Conservation (phyloP, 2,888 invertebrate species). For the Ennomos erosarius region DNA sequence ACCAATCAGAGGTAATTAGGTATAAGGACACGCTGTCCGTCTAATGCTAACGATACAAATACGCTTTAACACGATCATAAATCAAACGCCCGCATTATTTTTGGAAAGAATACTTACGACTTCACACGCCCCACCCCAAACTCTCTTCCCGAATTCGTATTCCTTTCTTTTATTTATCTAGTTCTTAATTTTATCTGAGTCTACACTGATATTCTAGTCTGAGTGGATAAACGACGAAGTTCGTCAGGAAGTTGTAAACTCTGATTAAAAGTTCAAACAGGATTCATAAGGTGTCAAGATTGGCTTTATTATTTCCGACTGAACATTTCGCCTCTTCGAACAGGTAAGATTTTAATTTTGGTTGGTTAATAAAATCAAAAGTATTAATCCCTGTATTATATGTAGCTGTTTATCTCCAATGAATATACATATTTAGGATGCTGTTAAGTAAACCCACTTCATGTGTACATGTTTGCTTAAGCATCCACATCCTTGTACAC, state of each 20-base stretch:
- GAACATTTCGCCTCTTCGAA: neutral
- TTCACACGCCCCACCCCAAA: too few species aligned
- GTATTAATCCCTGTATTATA: conserved; percentile 2
- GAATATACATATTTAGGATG: conserved; percentile 23
- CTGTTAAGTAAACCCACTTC: conserved; percentile 18
- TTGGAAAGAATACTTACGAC: too few species aligned
- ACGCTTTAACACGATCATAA: too few species aligned
- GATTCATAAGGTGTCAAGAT: neutral
- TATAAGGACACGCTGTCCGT: too few species aligned
- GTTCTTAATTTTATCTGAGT: too few species aligned
- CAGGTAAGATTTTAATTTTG: neutral
- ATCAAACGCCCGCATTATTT: too few species aligned
- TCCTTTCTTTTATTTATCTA: too few species aligned
- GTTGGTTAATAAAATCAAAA: conserved; percentile 4
- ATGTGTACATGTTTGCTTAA: conserved; percentile 27
- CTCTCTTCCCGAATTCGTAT: too few species aligned
- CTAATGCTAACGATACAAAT: too few species aligned
- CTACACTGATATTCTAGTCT: too few species aligned
- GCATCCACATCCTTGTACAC: conserved; percentile 21
- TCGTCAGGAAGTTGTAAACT: conserved; percentile 28
- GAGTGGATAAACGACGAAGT: conserved; percentile 28
- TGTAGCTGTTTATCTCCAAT: conserved; percentile 8
- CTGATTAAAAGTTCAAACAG: conserved; percentile 17
- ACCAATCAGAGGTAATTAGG: too few species aligned
- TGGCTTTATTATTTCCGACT: conserved; percentile 4